Base-by-base conservation (phyloP, 2,113 vertebrate genomes). In the Centropus bengalensis region DNA sequence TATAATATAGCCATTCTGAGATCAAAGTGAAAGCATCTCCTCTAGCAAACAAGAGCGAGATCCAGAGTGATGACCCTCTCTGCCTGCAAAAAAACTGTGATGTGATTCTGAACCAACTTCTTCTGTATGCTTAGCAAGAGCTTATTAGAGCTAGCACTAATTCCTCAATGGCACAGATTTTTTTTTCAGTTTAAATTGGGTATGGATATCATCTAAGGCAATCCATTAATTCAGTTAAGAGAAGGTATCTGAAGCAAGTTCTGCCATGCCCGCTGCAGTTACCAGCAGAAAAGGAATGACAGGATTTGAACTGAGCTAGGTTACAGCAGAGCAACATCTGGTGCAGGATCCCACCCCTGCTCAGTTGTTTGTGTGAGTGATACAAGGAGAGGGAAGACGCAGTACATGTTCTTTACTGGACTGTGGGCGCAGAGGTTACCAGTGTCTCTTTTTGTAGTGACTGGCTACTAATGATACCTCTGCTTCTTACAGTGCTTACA, bases 401-500 rank as follows among this genome's bases (percentile, higher is more conserved):
- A 47, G n/a, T 8, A 13, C 74, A 0, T 51, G 23, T 15, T 83
- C n/a, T 22, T 27, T 86, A 67, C 62, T 47, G 54, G 30, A 28
- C n/a, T 81, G 33, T 40, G 38, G 5, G 36, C 55, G 62, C 14
- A 22, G 38, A 63, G 9, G 20, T 81, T 87, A 45, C 33, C 49
- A 8, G 1, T 20, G 32, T 47, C 28, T 76, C 49, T 1, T 0
- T 38, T 17, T 2, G 42, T 3, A 71, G 21, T 40, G 47, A 51
- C 77, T 47, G 26, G 26, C 38, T 59, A 8, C 52, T 20, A 36
- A 4, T 55, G n/a, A 8, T 67, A 42, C 12, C n/a, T 54, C 30
- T 45, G 21, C 30, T 83, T 81, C 40, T 9, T 52, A 55, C 76
- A 32, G 4, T 33, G 2, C 23, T 80, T 56, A 42, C 15, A 32